These are phyloP conservation scores for Porites lutea DNA, from an alignment of 64 coral and sea anemone genomes.

Conservation along the genomic window DNA sequence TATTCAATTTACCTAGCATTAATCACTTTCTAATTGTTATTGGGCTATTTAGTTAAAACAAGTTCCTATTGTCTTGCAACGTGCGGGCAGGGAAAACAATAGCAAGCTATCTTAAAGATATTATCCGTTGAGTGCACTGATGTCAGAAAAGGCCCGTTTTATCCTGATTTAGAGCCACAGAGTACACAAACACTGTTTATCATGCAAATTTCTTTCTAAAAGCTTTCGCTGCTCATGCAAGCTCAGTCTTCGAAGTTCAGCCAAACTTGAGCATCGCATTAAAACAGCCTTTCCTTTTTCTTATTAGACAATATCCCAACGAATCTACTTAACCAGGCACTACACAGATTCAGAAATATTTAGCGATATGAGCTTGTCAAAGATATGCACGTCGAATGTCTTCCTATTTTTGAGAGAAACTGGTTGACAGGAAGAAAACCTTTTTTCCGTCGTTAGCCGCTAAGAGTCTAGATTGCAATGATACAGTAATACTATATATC, in stretches of 20 bases:
- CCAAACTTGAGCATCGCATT: background rate
- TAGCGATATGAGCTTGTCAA: background rate
- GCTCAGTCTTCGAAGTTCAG: background rate
- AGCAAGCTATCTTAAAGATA: constrained; percentile 82
- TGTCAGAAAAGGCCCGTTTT: constrained; percentile 93
- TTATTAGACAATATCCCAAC: background rate
- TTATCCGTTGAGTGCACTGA: constrained; percentile 81
- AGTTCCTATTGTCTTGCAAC: constrained; percentile 82
- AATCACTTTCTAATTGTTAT: constrained; percentile 95
- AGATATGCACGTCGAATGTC: background rate
- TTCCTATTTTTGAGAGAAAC: background rate
- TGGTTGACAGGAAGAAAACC: background rate
- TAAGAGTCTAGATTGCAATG: background rate
- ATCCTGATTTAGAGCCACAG: constrained; percentile 50
- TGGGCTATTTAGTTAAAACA: constrained; percentile 92
- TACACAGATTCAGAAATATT: background rate
- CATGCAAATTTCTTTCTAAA: constrained; percentile 47
- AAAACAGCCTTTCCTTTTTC: background rate
- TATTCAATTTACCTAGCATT: constrained; percentile 88
- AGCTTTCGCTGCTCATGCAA: constrained; percentile 12
- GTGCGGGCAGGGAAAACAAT: constrained; percentile 86
- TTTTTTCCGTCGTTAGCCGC: background rate
- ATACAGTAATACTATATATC: background rate
- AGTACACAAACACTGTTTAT: constrained; percentile 43
- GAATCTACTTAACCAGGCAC: background rate